Evolutionary conservation across 2,888 invertebrate species (phyloP).

Genomic region (Watsonalla cultraria): DNA sequence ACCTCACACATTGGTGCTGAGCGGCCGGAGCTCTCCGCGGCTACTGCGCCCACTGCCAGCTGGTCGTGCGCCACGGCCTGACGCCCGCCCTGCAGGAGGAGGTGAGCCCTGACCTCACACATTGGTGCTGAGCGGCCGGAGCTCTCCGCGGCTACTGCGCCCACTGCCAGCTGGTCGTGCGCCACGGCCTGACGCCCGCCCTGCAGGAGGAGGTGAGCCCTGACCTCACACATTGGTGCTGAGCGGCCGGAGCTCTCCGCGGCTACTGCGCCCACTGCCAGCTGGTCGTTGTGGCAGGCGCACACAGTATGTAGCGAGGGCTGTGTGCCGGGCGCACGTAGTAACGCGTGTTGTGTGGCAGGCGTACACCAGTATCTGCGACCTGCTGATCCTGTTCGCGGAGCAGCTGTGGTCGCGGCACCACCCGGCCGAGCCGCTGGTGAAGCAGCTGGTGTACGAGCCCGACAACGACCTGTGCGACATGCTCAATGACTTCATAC

Average conservation of each 20-base stretch:
- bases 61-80: constrained; percentile 27
- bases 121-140: no score
- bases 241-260: neutral
- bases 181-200: constrained; percentile 48
- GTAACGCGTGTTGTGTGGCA: constrained; percentile 36
- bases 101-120: constrained; percentile 47
- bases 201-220: constrained; percentile 84
- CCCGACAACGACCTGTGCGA: constrained; percentile 88
- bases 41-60: constrained; percentile 85
- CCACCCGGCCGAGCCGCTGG: constrained; percentile 51
- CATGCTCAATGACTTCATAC: constrained; percentile 93
- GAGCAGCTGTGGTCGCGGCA: constrained; percentile 82
- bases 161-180: constrained; percentile 75
- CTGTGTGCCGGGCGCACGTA: constrained; percentile 1
- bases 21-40: constrained; percentile 84
- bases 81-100: constrained; percentile 84
- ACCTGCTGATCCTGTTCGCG: constrained; percentile 95
- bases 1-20: constrained; percentile 20
- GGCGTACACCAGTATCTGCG: constrained; percentile 97
- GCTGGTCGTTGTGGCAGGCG: no score
- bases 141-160: constrained; percentile 34
- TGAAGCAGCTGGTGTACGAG: constrained; percentile 85
- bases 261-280: constrained; percentile 76
- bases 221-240: neutral
- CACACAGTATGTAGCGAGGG: neutral